Base-by-base conservation (phyloP, 2,113 vertebrate genomes). In the Eleginops maclovinus region DNA sequence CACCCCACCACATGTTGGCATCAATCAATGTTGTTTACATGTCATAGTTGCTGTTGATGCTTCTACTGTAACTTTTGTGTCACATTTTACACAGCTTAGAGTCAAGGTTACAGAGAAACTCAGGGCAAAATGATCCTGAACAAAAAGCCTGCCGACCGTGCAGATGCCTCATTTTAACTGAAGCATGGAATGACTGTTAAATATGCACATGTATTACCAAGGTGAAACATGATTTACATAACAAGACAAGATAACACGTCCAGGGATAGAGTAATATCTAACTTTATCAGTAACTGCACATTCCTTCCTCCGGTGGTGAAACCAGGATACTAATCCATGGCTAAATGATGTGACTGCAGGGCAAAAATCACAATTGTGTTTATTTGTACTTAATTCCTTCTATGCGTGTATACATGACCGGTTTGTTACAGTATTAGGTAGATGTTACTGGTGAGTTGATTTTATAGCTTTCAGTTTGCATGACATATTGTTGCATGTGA, bases 331-430 rank as follows among this genome's bases (percentile, higher is more conserved):
- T 91, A 90, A 91, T 87, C 89, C 87, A 66, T 82, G 78, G 72
- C 87, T 73, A 86, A 88, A 86, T 61, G 88, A 87, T 74, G 77
- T 72, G 77, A 89, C 85, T 84, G 79, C 65, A 67, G 82, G 90
- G 82, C 78, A 79, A 85, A 89, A 90, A 66, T 89, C 63, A 75
- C 89, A 91, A 88, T 84, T 84, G 12, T 90, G 84, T 88, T 89
- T 82, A 80, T 92, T 87, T 88, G 61, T 65, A 43, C 68, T 87
- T 88, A 88, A 90, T 89, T 88, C 73, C 84, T 75, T 63, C 49
- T 68, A 62, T 75, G 85, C 59, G 60, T 85, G 82, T 72, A 26
- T 64, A 62, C 36, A 63, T 46, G 68, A 70, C 68, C 66, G 59
- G 19, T 67, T 85, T 19, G 60, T 72, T 71, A 54, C 58, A 31